phyloP scores from a whole-genome alignment of 35 echinoderm and acorn worm genomes.

The Eucidaris tribuloides region DNA sequence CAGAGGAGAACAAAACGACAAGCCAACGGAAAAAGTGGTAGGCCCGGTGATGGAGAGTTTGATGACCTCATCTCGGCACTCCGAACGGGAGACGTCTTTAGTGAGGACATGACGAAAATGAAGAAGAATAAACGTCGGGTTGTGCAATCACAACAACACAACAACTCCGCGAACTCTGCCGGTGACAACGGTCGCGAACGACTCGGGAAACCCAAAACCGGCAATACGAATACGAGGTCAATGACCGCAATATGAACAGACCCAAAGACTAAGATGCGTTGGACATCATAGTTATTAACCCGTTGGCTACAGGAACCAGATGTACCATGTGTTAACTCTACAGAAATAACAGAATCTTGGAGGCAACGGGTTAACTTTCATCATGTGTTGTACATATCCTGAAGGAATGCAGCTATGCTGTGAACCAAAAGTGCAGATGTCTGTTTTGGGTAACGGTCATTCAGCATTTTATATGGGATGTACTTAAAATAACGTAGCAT shows the following conservation, averaged over 20 bases:
- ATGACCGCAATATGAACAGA: slow-evolving; percentile 7
- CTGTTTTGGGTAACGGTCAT: background rate
- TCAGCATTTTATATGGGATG: no score
- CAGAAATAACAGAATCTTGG: no score
- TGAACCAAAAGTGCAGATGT: background rate
- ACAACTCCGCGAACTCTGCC: slow-evolving; percentile 55
- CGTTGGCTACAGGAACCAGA: no score
- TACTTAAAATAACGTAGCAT: no score
- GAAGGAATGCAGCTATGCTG: no score
- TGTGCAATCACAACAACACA: slow-evolving; percentile 30
- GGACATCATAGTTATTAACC: no score
- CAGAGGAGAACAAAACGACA: slow-evolving; percentile 32
- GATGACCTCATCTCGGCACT: slow-evolving; percentile 97
- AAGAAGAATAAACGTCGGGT: slow-evolving; percentile 56
- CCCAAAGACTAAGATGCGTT: no score
- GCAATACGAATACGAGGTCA: slow-evolving; percentile 23
- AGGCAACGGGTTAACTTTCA: no score
- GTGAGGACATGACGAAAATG: slow-evolving; percentile 84
- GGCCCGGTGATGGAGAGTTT: slow-evolving; percentile 83
- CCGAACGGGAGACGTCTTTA: slow-evolving; percentile 94
- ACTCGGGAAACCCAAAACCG: slow-evolving; percentile 45
- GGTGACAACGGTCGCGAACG: slow-evolving; percentile 48
- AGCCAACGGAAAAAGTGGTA: slow-evolving; percentile 20
- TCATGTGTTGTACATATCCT: no score
- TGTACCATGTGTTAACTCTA: no score